Evolutionary conservation across 1,140 invertebrate genomes (phyloP), one percentile per base, ranked within the genome.

Genomic region (Drosophila novamexicana): DNA sequence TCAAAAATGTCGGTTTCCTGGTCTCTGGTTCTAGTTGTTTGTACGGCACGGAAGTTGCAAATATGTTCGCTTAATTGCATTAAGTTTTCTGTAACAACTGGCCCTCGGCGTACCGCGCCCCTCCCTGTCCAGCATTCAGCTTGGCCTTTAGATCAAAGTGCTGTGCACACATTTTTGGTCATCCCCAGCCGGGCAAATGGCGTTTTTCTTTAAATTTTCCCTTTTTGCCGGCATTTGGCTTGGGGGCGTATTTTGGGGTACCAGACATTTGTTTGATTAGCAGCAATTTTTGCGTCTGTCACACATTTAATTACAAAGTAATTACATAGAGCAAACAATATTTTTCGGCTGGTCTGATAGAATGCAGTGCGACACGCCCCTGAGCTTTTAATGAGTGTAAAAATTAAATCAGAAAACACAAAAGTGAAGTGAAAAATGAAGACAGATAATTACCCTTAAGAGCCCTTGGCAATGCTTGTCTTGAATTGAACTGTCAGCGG

Each of bases 11-110:
- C 57, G 42, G 69, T 69, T 52, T 68, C 22, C 69, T 59, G 82
- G 62, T 66, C 18, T 45, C 64, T 62, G 12, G 39, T 34, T 54
- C 10, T 39, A 14, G 8, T 37, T 37, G 16, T 52, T 34, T 36
- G 50, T 58, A 63, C 65, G 49, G 45, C 70, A 73, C 79, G 86
- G 86, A 90, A 81, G 79, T 83, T 75, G 82, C 80, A 78, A 90
- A 90, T 90, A 91, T 91, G 88, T 91, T 91, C 72, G 62, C 44
- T 81, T 90, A 90, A 90, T 90, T 90, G 88, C 80, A 90, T 90
- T 90, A 90, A 79, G 64, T 74, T 79, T 74, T 64, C 44, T 53
- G 45, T 47, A 22, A 44, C n/a, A 22, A 66, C 49, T 77, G 69
- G 76, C 68, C 81, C 63, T 50, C 65, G 71, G 67, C 36, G 56